These are phyloP conservation scores for Danionella cerebrum DNA, from an alignment of 2,113 vertebrate species.

Conservation along the genomic window DNA sequence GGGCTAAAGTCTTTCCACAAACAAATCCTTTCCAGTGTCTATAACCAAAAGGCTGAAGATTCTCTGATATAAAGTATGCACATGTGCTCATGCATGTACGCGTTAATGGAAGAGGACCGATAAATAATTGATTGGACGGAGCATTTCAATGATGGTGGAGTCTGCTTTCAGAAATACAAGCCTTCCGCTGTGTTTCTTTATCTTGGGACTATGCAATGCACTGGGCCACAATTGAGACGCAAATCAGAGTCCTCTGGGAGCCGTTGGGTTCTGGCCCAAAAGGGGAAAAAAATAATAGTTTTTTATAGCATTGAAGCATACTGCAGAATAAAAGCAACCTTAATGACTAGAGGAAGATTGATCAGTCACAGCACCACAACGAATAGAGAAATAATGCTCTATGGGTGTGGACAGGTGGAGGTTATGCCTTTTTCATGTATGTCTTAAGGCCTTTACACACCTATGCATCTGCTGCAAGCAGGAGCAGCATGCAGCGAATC, in stretches of 20 bases:
- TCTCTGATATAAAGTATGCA: slow-evolving; percentile 1
- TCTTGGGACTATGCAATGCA: slow-evolving; percentile 25
- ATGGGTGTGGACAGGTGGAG: slow-evolving; percentile 30
- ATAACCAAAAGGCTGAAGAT: neutral
- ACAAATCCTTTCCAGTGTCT: neutral
- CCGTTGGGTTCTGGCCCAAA: neutral
- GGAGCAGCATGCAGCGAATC: too few relatives aligned
- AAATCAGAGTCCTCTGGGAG: slow-evolving; percentile 36
- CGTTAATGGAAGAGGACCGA: slow-evolving; percentile 52
- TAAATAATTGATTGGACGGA: slow-evolving; percentile 69
- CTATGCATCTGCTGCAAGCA: too few relatives aligned
- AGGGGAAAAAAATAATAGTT: slow-evolving; percentile 2
- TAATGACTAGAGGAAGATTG: slow-evolving; percentile 15
- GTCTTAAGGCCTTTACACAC: too few relatives aligned
- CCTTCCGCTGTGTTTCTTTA: slow-evolving; percentile 40
- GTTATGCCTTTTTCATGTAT: slow-evolving; percentile 24
- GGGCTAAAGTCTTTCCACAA: neutral
- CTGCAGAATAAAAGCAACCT: slow-evolving; percentile 21
- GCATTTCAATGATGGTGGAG: slow-evolving; percentile 62
- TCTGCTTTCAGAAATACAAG: slow-evolving; percentile 72
- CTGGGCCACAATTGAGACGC: slow-evolving; percentile 13
- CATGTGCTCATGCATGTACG: slow-evolving; percentile 12
- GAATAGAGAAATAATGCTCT: slow-evolving; percentile 34
- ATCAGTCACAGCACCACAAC: slow-evolving; percentile 22
- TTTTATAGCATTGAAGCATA: slow-evolving; percentile 10